These are phyloP conservation scores for Apeira syringaria DNA, from an alignment of 2,888 invertebrate species.

Conservation along the genomic window DNA sequence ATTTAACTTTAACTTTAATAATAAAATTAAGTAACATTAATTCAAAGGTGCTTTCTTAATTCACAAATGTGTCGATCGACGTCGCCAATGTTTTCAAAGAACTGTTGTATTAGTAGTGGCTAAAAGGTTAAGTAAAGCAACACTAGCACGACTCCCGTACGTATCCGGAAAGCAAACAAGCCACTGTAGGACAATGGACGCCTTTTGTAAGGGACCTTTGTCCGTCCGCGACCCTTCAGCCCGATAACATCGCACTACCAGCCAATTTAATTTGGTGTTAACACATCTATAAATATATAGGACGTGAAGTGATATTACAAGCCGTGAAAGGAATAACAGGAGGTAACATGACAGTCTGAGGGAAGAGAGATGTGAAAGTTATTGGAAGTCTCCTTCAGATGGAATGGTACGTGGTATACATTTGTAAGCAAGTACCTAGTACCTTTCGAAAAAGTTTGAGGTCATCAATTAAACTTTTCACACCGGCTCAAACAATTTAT, in stretches of 20 bases:
- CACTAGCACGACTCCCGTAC: neutral
- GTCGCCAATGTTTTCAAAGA: too few relatives aligned
- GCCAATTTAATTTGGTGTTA: constrained; percentile 43
- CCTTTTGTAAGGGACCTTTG: constrained; percentile 39
- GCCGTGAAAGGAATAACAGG: constrained; percentile 4
- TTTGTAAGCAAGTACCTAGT: too few relatives aligned
- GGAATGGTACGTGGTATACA: neutral
- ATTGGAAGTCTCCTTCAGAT: neutral
- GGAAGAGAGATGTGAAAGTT: neutral
- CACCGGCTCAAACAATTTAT: too few relatives aligned
- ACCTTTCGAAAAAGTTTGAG: too few relatives aligned
- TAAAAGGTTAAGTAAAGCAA: too few relatives aligned
- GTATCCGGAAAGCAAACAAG: constrained; percentile 25
- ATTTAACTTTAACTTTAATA: too few relatives aligned
- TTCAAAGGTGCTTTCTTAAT: too few relatives aligned
- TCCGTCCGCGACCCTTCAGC: constrained; percentile 36
- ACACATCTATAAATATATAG: constrained; percentile 24
- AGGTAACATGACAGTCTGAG: neutral
- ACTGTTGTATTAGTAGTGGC: too few relatives aligned
- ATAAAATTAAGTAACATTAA: too few relatives aligned
- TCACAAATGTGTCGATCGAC: too few relatives aligned
- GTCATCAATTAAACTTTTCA: too few relatives aligned
- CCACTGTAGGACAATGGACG: constrained; percentile 40
- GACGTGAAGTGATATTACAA: constrained; percentile 8
- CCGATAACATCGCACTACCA: constrained; percentile 43